Evolutionary conservation across 92 coral and sea anemone species (phyloP), one percentile per base, ranked within the genome.

Genomic region (Micromussa lordhowensis): DNA sequence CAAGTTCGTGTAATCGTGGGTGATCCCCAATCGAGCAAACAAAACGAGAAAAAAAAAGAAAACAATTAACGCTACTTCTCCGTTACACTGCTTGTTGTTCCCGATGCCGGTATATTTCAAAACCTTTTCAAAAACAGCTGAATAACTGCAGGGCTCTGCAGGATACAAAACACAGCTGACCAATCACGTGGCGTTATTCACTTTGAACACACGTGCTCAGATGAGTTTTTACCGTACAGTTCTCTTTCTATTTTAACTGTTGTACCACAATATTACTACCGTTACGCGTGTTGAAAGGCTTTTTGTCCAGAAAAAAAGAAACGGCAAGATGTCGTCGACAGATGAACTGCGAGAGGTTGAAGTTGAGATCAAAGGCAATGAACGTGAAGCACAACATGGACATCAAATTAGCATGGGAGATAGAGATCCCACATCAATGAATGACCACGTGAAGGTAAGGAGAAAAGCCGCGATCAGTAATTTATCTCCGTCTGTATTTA

Each of bases 401-500:
- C 94, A 94, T 83, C 93, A 90, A 34, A 61, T 94, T 76, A 92
- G 89, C 75, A 70, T 94, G 51, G 78, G 77, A 32, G 95, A 94
- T 55, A 86, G 97, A 49, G 97, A 94, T 78, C 97, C 97, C 3
- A 88, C 93, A 10, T 88, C 93, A 17, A 94, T 94, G 96, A 94
- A 94, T 76, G 94, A 94, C 92, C 96, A 94, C 92, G 92, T 92
- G 86, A 88, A 89, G 94, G 96, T 94, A 88, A 30, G 70, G 88
- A 34, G 15, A 24, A 38, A 53, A 53, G 8, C 64, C 4, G 31
- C 69, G 22, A 80, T 4, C n/a, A 22, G 6, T 40, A 40, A 40
- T 40, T 7, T 6, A 40, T 40, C 7, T 40, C 7, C 7, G 48
- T 40, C 7, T 40, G 48, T 40, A 40, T 40, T 40, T 6, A 40